Base-by-base conservation (phyloP, 2,113 vertebrate species). In the Neoarius graeffei region DNA sequence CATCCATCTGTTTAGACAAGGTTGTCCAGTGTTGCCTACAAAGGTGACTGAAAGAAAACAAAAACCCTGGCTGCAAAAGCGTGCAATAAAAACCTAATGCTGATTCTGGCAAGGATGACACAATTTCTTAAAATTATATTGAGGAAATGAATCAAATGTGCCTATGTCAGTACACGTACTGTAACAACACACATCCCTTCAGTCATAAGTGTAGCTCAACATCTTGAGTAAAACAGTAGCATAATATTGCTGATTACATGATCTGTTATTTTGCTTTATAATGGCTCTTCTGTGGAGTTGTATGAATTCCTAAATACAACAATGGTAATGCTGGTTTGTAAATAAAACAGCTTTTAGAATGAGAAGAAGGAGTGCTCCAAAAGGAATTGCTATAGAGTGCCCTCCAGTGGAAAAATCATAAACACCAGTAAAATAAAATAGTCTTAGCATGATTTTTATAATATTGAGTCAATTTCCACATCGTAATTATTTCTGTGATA, bases 341-440 rank as follows among this genome's bases (percentile, higher is more conserved):
- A 81, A 86, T 30, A 30, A 14, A 86, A 69, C 20, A 20, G 15
- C 62, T 56, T 14, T 56, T 17, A 67, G 19, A 48, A 67, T 10
- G n/a, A 10, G 64, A 54, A 76, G 23, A 69, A 62, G 19, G 54
- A 54, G 50, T 1, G 1, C 50, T 4, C 30, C 20, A 27, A 20
- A 50, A 66, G 48, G 50, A 59, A 67, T 81, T 52, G 35, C 62
- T 73, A 87, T 9, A 67, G 87, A 85, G 86, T 83, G 88, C 88
- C 90, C 84, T 90, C 92, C 86, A 85, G 88, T 91, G 92, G 83
- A 89, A 14, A 30, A 7, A n/a, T 73, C 30, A 59, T 62, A 15
- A 71, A 23, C 86, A 66, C 7, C 57, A 62, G 48, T 5, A 69
- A 59, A 82, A 30, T n/a, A 17, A 62, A 7, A 23, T 54, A 23